These are phyloP conservation scores for Xestia rhomboidea DNA, from an alignment of 2,888 invertebrate species.

Conservation along the genomic window DNA sequence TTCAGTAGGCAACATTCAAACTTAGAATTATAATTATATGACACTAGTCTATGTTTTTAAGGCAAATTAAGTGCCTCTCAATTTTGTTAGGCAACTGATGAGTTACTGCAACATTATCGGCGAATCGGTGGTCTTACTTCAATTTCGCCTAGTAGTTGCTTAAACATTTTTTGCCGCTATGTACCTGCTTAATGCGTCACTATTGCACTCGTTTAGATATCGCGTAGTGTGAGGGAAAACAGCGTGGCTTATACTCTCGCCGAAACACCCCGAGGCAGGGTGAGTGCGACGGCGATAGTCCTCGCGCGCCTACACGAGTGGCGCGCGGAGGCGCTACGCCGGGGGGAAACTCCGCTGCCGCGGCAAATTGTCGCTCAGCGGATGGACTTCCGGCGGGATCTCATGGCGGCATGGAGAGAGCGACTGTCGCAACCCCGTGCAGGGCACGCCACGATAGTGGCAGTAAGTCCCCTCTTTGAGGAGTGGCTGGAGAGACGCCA, in stretches of 20 bases:
- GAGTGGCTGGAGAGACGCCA: no score
- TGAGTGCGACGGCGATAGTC: no score
- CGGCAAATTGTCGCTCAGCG: no score
- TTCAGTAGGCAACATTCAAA: neutral
- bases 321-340: no score
- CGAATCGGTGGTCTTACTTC: neutral
- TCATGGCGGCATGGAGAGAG: no score
- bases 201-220: neutral
- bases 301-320: no score
- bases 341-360: no score
- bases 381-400: no score
- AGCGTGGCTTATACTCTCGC: neutral
- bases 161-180: neutral
- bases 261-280: neutral
- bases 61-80: neutral
- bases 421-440: no score
- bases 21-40: neutral
- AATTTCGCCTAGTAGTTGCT: neutral
- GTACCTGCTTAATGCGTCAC: neutral
- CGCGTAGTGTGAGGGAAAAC: neutral
- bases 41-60: neutral
- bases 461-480: no score
- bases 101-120: neutral
- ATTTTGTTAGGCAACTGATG: neutral
- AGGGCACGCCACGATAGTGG: no score